phyloP scores from a whole-genome alignment of 2,888 invertebrate genomes.

The Ischnura elegans region DNA sequence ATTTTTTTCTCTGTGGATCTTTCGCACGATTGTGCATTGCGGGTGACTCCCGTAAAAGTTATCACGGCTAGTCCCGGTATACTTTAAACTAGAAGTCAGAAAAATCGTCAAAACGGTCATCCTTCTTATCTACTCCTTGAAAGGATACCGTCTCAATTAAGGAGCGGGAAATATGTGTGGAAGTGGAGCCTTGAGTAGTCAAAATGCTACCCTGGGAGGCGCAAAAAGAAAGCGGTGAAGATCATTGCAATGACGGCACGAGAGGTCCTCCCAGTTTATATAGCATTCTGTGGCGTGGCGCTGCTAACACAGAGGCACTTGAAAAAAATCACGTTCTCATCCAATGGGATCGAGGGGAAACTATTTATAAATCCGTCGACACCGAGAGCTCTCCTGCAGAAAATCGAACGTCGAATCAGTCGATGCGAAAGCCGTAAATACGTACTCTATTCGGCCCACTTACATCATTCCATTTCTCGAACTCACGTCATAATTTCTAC shows the following conservation, averaged over 20 bases:
- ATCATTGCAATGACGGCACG: background rate
- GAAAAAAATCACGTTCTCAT: background rate
- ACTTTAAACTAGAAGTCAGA: no score
- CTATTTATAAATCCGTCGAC: background rate
- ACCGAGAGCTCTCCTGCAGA: background rate
- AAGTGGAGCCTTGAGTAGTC: background rate
- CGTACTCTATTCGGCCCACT: background rate
- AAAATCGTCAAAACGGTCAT: background rate
- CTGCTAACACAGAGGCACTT: background rate
- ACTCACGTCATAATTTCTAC: no score
- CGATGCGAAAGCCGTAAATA: background rate
- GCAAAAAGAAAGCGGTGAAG: background rate
- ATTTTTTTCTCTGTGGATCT: no score
- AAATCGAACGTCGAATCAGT: background rate
- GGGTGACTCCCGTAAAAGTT: no score
- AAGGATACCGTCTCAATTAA: background rate
- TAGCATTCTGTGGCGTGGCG: background rate
- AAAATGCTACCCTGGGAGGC: background rate
- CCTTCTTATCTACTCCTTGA: background rate
- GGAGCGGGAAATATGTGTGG: background rate
- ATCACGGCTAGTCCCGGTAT: no score
- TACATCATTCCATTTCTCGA: no score
- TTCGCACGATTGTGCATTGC: no score
- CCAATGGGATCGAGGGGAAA: background rate
- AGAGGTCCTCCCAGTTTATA: background rate